A percentile compares a stretch with the other conserved stretches of the same genome.
phyloP scores from a whole-genome alignment of 2,797 vertebrate genomes.

The Eutrigla gurnardus region DNA sequence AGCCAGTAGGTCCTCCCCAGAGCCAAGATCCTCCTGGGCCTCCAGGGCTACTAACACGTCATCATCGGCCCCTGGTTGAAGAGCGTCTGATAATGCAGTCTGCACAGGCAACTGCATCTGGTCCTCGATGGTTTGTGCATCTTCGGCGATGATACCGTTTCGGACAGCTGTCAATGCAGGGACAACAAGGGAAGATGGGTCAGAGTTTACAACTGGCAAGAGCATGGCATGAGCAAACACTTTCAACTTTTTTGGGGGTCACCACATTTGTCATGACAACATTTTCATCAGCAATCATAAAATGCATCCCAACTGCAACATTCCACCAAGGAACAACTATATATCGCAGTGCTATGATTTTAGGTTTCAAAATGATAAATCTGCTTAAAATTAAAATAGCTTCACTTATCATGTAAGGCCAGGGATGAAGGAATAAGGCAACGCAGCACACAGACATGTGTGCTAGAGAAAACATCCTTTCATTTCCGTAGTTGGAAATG shows the following conservation, averaged over 20 bases:
- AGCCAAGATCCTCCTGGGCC: slow-evolving; percentile 73
- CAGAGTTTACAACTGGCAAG: slow-evolving; percentile 2
- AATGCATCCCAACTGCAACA: not conserved
- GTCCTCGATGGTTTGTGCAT: slow-evolving; percentile 78
- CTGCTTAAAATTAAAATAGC: not conserved
- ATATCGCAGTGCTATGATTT: not conserved
- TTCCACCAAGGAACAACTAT: not conserved
- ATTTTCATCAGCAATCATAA: not conserved
- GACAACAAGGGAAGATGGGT: slow-evolving; percentile 16
- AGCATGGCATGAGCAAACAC: not conserved
- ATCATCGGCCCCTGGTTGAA: slow-evolving; percentile 57
- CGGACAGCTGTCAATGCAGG: slow-evolving; percentile 57
- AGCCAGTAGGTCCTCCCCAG: slow-evolving; percentile 70
- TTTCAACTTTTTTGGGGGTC: slow-evolving; percentile 1
- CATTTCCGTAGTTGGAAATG: slow-evolving; percentile 67
- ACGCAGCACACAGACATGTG: slow-evolving; percentile 23
- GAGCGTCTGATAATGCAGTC: slow-evolving; percentile 68
- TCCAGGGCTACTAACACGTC: slow-evolving; percentile 69
- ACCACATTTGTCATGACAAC: slow-evolving; percentile 15
- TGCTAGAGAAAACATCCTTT: slow-evolving; percentile 52
- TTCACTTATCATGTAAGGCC: slow-evolving; percentile 25
- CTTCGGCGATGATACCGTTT: slow-evolving; percentile 76
- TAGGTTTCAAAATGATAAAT: not conserved
- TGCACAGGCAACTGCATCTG: slow-evolving; percentile 83
- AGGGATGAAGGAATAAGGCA: slow-evolving; percentile 36